Evolutionary conservation across 2,113 vertebrate species (phyloP).

Genomic region (Cebus imitator): DNA sequence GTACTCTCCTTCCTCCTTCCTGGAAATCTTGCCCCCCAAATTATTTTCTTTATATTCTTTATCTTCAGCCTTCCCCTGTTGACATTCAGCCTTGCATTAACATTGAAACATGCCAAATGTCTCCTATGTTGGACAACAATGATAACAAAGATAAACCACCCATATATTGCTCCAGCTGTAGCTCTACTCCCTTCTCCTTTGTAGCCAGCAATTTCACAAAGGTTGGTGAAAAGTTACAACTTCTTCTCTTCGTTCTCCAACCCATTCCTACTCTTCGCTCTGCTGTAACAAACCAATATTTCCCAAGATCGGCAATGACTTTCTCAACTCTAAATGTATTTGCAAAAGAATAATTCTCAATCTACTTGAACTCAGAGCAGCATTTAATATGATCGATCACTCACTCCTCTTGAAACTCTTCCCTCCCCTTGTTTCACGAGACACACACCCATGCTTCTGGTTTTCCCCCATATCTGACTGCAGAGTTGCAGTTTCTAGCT

Average conservation of each 20-base stretch:
- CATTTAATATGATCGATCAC: not conserved
- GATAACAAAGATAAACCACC: not conserved
- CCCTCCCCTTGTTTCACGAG: not conserved
- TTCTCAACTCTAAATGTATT: not conserved
- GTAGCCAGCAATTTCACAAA: not conserved
- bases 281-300: not conserved
- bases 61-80: not conserved
- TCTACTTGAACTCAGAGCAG: not conserved
- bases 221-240: not conserved
- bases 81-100: not conserved
- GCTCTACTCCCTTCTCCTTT: not conserved
- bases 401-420: not conserved
- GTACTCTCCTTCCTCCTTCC: not conserved
- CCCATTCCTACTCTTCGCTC: not conserved
- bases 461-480: not conserved
- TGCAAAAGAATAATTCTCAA: not conserved
- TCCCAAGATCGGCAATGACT: not conserved
- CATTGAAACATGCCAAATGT: not conserved
- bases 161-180: not conserved
- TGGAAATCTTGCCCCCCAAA: not conserved
- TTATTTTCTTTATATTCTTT: not conserved
- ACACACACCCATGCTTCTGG: too few relatives aligned
- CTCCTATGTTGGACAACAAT: not conserved
- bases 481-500: not conserved
- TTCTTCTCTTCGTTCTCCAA: not conserved